Conservation (phyloP, 2,113 vertebrate genomes). For the Psophia crepitans region DNA sequence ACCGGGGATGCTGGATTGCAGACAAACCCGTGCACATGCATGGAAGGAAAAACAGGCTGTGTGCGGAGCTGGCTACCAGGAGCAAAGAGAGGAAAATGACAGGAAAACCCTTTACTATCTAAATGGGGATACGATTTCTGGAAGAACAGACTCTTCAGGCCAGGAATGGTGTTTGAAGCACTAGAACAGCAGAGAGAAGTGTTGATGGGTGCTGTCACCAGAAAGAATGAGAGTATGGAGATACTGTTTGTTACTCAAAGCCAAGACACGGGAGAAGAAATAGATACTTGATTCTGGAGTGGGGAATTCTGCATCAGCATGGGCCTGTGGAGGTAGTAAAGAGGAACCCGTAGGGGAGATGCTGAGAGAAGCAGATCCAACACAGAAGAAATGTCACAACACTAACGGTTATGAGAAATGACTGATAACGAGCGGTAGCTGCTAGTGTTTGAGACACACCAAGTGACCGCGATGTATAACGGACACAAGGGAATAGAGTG, state of each 20-base stretch:
- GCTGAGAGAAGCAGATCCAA: not conserved
- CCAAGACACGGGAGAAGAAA: not conserved
- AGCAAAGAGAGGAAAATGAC: not conserved
- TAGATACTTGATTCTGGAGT: not conserved
- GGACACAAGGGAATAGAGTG: not conserved
- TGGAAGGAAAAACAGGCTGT: not conserved
- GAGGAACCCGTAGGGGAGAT: not conserved
- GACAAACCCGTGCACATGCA: not conserved
- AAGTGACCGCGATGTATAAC: not conserved
- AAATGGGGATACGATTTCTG: not conserved
- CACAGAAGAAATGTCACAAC: not conserved
- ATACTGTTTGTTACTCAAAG: not conserved
- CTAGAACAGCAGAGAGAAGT: slow-evolving; percentile 29
- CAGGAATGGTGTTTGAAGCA: slow-evolving; percentile 37
- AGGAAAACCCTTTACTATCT: slow-evolving; percentile 37
- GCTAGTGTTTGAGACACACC: not conserved
- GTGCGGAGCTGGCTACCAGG: not conserved
- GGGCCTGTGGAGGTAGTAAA: not conserved
- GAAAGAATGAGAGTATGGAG: not conserved
- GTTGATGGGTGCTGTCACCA: slow-evolving; percentile 31
- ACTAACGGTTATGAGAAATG: not conserved
- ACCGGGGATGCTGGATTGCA: not conserved
- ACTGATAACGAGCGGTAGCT: not conserved
- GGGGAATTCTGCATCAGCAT: not conserved
- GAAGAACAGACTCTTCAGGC: slow-evolving; percentile 12